These are phyloP conservation scores for Meganola albula DNA, from an alignment of 2,888 invertebrate genomes.

Conservation along the genomic window DNA sequence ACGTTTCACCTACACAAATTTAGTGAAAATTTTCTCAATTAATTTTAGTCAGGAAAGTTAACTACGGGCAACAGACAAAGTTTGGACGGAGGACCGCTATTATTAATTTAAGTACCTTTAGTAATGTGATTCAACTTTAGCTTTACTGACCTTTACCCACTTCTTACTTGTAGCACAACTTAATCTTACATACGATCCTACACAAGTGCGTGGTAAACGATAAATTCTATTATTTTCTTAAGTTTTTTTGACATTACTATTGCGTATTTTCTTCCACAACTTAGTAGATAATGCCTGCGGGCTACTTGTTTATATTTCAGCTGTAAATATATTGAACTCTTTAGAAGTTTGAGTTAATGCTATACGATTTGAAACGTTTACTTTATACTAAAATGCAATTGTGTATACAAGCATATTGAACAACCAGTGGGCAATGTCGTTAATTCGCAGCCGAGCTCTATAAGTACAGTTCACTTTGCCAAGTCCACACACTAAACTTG, in stretches of 20 bases:
- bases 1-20: slow-evolving; percentile 37
- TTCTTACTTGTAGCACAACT: too few relatives aligned
- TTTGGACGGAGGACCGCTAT: slow-evolving; percentile 35
- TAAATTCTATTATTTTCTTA: too few relatives aligned
- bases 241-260: too few relatives aligned
- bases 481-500: slow-evolving; percentile 22
- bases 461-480: slow-evolving; percentile 21
- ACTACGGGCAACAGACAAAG: slow-evolving; percentile 42
- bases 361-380: too few relatives aligned
- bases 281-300: too few relatives aligned
- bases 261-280: too few relatives aligned
- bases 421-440: slow-evolving; percentile 14
- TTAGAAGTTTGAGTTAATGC: too few relatives aligned
- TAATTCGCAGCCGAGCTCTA: slow-evolving; percentile 18
- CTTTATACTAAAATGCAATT: slow-evolving; percentile 7
- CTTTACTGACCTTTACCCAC: too few relatives aligned
- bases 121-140: slow-evolving; percentile 35
- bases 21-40: slow-evolving; percentile 45
- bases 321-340: too few relatives aligned
- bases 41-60: slow-evolving; percentile 43
- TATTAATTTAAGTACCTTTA: slow-evolving; percentile 35
- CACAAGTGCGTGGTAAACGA: too few relatives aligned
- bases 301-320: too few relatives aligned
- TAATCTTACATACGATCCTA: too few relatives aligned
- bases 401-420: slow-evolving; percentile 12